Percentiles rank a stretch among this genome's conserved stretches.
Evolutionary conservation across 2,113 vertebrate genomes (phyloP).

Genomic region (Probosciger aterrimus): DNA sequence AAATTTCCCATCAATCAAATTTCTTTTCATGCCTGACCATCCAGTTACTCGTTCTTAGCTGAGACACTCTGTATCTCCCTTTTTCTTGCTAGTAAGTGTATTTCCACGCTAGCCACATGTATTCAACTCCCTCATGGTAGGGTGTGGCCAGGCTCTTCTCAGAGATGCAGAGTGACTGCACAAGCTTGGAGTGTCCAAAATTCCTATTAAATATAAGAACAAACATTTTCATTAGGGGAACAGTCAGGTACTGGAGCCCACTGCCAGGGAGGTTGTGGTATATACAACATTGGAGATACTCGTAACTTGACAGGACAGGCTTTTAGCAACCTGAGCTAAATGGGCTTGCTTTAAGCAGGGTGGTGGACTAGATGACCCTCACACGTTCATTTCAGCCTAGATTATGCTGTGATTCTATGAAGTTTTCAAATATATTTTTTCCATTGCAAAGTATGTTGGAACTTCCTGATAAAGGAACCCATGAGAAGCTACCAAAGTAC

Average conservation of each 20-base stretch:
- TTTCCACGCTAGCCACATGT: background rate
- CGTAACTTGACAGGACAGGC: background rate
- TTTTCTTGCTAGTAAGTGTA: background rate
- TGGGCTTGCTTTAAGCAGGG: background rate
- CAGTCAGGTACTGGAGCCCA: background rate
- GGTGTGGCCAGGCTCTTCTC: background rate
- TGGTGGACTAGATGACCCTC: background rate
- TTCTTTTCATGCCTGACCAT: background rate
- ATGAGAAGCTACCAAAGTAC: background rate
- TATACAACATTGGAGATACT: background rate
- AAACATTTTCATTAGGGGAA: background rate
- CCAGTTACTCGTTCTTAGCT: background rate
- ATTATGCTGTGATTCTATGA: background rate
- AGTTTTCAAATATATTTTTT: background rate
- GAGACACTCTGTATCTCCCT: rapidly evolving
- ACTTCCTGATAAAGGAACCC: background rate
- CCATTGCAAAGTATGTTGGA: background rate
- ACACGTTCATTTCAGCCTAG: background rate
- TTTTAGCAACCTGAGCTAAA: background rate
- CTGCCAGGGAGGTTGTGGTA: background rate
- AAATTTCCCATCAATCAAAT: background rate
- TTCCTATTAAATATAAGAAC: background rate
- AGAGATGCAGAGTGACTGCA: background rate
- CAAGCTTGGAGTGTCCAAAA: background rate
- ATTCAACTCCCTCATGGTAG: background rate